Percentiles rank a stretch among this genome's conserved stretches.
Conservation (phyloP, 2,113 vertebrate species). For the Meles meles region DNA sequence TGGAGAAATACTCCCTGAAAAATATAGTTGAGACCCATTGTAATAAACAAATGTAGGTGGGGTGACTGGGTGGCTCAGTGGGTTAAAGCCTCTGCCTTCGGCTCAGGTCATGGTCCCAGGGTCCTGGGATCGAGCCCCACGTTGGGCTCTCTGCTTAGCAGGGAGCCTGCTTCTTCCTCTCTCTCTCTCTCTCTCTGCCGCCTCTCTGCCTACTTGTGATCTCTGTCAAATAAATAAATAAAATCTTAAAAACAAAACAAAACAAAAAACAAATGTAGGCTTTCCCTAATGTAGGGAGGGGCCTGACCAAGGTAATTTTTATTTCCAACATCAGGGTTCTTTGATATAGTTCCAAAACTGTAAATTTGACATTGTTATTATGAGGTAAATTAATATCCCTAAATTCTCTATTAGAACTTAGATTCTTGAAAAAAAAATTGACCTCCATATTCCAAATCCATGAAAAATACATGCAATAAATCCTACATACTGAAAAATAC, state of each 20-base stretch:
- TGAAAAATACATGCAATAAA: constrained; percentile 24
- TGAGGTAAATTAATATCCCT: neutral
- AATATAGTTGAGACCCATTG: neutral
- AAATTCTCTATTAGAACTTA: neutral
- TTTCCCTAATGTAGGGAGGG: neutral
- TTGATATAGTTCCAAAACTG: neutral
- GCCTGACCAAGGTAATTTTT: neutral
- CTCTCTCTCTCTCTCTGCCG: too few relatives aligned
- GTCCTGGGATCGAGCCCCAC: too few relatives aligned
- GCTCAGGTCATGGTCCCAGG: too few relatives aligned
- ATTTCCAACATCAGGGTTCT: neutral
- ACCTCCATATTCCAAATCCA: neutral
- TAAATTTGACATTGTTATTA: neutral
- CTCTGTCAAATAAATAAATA: too few relatives aligned
- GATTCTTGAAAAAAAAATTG: neutral
- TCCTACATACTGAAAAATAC: constrained; percentile 2
- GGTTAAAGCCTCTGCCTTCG: too few relatives aligned
- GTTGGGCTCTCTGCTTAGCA: too few relatives aligned
- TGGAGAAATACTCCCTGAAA: neutral
- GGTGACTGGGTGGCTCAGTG: too few relatives aligned
- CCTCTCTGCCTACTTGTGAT: too few relatives aligned
- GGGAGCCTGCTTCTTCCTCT: too few relatives aligned
- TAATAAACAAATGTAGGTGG: neutral
- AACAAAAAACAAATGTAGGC: neutral
- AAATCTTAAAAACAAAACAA: too few relatives aligned